phyloP scores from a whole-genome alignment of 1,140 invertebrate genomes.

The Homalodisca vitripennis region DNA sequence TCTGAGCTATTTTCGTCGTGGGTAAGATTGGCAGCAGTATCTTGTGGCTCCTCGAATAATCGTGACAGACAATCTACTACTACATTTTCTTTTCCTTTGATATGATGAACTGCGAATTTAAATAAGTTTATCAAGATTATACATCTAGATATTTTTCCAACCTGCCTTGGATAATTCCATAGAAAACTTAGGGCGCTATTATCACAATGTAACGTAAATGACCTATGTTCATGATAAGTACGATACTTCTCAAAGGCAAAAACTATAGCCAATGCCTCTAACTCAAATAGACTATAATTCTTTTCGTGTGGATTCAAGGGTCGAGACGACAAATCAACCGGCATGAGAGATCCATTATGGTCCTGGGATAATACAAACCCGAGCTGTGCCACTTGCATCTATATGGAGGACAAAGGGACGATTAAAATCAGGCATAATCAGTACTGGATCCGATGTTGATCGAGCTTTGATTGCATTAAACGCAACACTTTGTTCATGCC shows the following conservation, averaged over 20 bases:
- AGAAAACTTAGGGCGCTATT: not conserved
- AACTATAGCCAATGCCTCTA: not conserved
- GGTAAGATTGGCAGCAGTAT: not conserved
- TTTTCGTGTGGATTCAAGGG: slow-evolving; percentile 1
- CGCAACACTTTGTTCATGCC: not conserved
- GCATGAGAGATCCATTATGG: not conserved
- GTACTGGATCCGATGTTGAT: not conserved
- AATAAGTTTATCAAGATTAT: not conserved
- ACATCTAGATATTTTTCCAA: not conserved
- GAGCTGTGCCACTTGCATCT: not conserved
- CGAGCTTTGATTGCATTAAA: not conserved
- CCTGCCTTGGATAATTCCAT: not conserved
- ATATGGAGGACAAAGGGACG: not conserved
- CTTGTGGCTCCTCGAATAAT: not conserved
- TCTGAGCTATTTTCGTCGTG: not conserved
- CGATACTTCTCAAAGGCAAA: not conserved
- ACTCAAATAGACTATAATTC: not conserved
- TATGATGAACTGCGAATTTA: not conserved
- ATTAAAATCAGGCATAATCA: slow-evolving; percentile 4
- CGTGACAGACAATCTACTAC: slow-evolving; percentile 13
- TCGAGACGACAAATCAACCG: not conserved
- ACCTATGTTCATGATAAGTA: not conserved
- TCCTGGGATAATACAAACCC: not conserved
- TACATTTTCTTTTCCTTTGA: slow-evolving; percentile 18
- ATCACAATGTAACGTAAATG: not conserved